Evolutionary conservation across 1,140 invertebrate genomes (phyloP), one percentile per base, ranked within the genome.

Genomic region (Ostrea denselamellosa): DNA sequence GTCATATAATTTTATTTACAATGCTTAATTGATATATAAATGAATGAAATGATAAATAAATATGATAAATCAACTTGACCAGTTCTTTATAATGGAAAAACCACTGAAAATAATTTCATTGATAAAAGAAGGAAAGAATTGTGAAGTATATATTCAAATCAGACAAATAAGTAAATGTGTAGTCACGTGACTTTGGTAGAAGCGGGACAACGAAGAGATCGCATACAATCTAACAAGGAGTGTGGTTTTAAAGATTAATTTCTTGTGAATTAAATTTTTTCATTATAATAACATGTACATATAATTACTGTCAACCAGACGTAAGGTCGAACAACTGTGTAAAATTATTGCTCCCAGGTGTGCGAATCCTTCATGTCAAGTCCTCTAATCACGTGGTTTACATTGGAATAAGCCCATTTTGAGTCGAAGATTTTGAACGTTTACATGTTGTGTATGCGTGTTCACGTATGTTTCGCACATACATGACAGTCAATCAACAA

Each of bases 241-340:
- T 77, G 68, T 77, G 68, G 68, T 77, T 77, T 62, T 34, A 77
- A 77, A 77, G 68, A 77, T 77, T 77, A 77, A 77, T 77, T 34
- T 77, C 25, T 77, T 77, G 25, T 77, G 68, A 77, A 77, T 77
- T 77, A 77, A 77, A 77, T 77, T 77, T 77, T 77, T 77, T 77
- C 68, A 77, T 77, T 28, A 77, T 77, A 77, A 77, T 77, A 77
- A 77, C 68, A 28, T 77, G 68, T 77, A 77, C 68, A 77, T 77
- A 77, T 77, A 77, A 77, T 77, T 77, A 77, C 68, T 77, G 68
- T 77, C 68, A 77, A 14, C 68, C 14, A 77, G 25, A 77, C 68
- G 68, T 77, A 14, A 14, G 68, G 28, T 77, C 68, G 25, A 25
- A 77, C 68, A 77, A 77, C 68, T 77, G 68, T 34, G 25, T 77